Base-by-base conservation (phyloP, 2,797 vertebrate genomes). In the Poecilia wingei region DNA sequence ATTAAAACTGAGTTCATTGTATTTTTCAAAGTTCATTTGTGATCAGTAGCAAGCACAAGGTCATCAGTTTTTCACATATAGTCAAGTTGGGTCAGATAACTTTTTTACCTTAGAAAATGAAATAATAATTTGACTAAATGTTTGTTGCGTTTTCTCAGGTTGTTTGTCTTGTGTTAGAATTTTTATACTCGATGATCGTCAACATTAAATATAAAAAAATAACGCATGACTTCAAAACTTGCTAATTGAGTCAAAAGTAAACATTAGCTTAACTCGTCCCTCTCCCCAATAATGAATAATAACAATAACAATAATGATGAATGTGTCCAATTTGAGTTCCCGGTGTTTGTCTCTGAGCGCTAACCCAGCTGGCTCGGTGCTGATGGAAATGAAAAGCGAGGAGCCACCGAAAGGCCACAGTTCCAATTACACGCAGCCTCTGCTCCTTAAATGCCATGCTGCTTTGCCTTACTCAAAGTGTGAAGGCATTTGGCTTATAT, bases 401-500 rank as follows among this genome's bases (percentile, higher is more conserved):
- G 76, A 82, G 89, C 76, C 87, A 84, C 83, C 47, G 76, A 94
- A 94, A 95, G 94, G 94, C 93, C 94, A 93, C 76, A 78, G 92
- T 91, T 94, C 91, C 93, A 94, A 94, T 96, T 93, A 95, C 94
- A 91, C 79, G 71, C 87, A 87, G 89, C 78, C 90, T 85, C 82
- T 86, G 82, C 91, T 90, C 82, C 89, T 93, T 94, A 95, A 96
- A 96, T 95, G 95, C 95, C 94, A 95, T 82, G 81, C 91, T 94
- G 87, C 91, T 94, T 93, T 95, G 92, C 93, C 93, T 95, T 91
- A 93, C 88, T 90, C 85, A 88, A 89, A 92, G 93, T 92, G 91
- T 90, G 88, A 79, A 91, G 91, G 92, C 93, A 95, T 95, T 95
- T 93, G 93, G 82, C 49, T 64, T 76, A 82, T 88, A 94, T 95